Conservation (phyloP, 2,888 invertebrate species). For the Noctua janthina region DNA sequence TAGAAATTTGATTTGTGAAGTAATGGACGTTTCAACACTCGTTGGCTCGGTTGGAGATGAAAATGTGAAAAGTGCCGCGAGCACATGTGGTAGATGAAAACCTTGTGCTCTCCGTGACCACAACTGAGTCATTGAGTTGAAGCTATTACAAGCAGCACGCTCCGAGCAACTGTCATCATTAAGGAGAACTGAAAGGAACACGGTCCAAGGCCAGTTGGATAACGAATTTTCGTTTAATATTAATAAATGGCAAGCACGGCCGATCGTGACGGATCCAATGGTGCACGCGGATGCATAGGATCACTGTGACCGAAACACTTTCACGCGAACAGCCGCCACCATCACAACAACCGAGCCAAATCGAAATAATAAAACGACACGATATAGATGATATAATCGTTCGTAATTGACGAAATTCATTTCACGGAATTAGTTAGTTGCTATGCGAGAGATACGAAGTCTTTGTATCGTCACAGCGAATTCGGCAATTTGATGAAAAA, state of each 20-base stretch:
- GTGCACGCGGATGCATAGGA: constrained; percentile 82
- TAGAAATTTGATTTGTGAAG: constrained; percentile 73
- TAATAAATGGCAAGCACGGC: constrained; percentile 87
- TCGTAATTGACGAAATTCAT: constrained; percentile 71
- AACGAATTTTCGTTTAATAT: constrained; percentile 90
- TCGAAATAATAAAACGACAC: constrained; percentile 75
- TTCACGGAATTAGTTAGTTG: constrained; percentile 69
- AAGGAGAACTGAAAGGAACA: constrained; percentile 89
- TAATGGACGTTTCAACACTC: constrained; percentile 69
- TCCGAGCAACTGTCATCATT: constrained; percentile 88
- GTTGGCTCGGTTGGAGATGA: constrained; percentile 56
- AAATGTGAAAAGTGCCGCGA: constrained; percentile 60
- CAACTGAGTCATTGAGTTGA: constrained; percentile 76
- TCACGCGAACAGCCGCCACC: constrained; percentile 76
- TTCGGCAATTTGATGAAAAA: constrained; percentile 29
- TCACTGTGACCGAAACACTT: constrained; percentile 80
- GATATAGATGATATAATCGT: constrained; percentile 79
- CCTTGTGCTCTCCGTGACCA: constrained; percentile 78
- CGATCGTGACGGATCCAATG: constrained; percentile 85
- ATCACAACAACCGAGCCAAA: constrained; percentile 77
- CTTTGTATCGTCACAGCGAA: constrained; percentile 33
- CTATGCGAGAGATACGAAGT: constrained; percentile 52
- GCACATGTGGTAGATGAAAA: constrained; percentile 64
- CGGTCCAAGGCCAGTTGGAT: constrained; percentile 88
- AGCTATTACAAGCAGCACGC: constrained; percentile 85